Percentiles rank a stretch among this genome's conserved stretches.
These are phyloP conservation scores for Campylomormyrus tamandua DNA, from an alignment of 2,113 vertebrate genomes.

Conservation along the genomic window DNA sequence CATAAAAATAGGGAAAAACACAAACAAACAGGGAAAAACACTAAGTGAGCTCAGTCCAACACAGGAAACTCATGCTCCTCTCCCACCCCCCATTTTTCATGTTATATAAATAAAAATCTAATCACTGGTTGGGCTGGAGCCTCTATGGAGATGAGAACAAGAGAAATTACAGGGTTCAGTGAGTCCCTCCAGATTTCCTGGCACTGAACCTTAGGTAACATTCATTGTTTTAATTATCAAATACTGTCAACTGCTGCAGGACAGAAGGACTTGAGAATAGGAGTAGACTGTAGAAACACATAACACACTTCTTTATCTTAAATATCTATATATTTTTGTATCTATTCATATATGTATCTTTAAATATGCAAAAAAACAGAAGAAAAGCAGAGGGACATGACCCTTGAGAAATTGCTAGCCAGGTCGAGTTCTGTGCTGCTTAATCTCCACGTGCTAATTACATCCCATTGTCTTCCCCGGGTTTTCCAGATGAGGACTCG, in stretches of 20 bases:
- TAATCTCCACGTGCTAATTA: background rate
- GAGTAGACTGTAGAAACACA: background rate
- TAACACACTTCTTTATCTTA: background rate
- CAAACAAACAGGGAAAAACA: too few relatives aligned
- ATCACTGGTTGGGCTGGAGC: background rate
- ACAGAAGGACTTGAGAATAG: background rate
- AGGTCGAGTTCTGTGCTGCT: background rate
- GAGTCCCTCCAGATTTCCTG: background rate
- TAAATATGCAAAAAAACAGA: background rate
- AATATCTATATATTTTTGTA: background rate
- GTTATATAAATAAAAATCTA: slow-evolving; percentile 3
- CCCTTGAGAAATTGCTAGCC: background rate
- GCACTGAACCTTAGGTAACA: background rate
- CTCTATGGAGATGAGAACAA: background rate
- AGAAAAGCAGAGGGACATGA: background rate
- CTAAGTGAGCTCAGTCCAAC: background rate
- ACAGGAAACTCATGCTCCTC: background rate
- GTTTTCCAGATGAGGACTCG: background rate
- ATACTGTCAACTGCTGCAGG: background rate
- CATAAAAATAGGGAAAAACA: background rate
- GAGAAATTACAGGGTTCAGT: background rate
- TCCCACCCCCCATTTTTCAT: background rate
- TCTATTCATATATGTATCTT: background rate
- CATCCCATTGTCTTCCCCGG: background rate
- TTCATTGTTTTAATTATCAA: slow-evolving; percentile 7